Evolutionary conservation across 2,797 vertebrate species (phyloP), one percentile per base, ranked within the genome.

Genomic region (Petrocephalus schoutedeni): DNA sequence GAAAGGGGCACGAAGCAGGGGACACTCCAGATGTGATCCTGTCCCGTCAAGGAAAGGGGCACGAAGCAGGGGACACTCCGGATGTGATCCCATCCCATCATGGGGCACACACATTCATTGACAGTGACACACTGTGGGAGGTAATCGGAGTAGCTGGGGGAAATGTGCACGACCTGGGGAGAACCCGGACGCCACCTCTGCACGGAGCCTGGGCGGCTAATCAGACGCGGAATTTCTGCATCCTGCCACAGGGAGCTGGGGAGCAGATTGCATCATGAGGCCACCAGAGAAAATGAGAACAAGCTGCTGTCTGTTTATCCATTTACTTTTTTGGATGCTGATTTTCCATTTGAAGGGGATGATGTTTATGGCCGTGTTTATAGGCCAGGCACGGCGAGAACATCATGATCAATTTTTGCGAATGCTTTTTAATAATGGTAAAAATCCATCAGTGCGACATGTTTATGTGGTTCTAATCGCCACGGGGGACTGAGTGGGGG

Each of bases 391-490:
- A 36, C 45, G 77, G 61, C 36, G 9, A 32, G 28, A 58, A 59
- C 57, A 12, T 61, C 21, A 19, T 61, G 56, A 49, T 87, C 21
- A 45, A 87, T 87, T 83, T 57, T 57, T 64, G 36, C 0, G 58
- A 10, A 87, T 87, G 58, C 59, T 67, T 49, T 59, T 51, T 87
- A 23, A 83, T 59, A 56, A 87, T 16, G 54, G 21, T 49, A 45
- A 83, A 61, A 83, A 83, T 87, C n/a, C 53, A 87, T 83, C 56
- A 83, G 12, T 3, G 21, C 54, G 74, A 83, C 56, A 16, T 87
- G 87, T 83, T 83, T 83, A 45, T 16, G 4, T 83, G 32, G 32
- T 45, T 87, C 74, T 77, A 67, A 82, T 45, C 54, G 45, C 45
- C 41, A 28, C 8, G 7, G 12, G 4, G 8, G 45, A 14, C 14